Evolutionary conservation across 2,797 vertebrate genomes (phyloP).

Genomic region (Poeciliopsis gracilis): DNA sequence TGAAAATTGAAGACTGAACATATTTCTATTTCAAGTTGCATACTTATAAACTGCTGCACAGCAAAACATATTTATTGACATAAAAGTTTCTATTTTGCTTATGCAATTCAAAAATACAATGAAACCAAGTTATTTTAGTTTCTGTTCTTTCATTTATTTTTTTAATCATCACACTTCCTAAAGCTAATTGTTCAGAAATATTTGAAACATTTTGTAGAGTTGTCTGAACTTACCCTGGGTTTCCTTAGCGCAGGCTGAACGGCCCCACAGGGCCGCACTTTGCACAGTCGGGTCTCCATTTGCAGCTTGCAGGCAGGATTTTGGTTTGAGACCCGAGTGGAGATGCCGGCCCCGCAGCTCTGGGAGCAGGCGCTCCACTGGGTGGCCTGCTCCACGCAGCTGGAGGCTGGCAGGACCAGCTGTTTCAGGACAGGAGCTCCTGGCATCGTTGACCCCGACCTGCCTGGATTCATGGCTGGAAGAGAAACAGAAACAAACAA

Average conservation of each 20-base stretch:
- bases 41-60: not conserved
- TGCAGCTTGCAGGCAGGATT: conserved; percentile 89
- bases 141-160: not conserved
- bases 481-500: conserved; percentile 7
- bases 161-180: not conserved
- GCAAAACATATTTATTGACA: not conserved
- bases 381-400: conserved; percentile 82
- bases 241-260: conserved; percentile 4
- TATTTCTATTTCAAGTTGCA: not conserved
- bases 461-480: conserved; percentile 63
- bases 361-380: conserved; percentile 91
- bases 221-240: conserved; percentile 62
- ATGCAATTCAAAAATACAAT: not conserved
- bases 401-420: conserved; percentile 15
- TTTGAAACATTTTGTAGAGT: not conserved
- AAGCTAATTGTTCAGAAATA: not conserved
- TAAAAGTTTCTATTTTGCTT: not conserved
- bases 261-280: conserved; percentile 80
- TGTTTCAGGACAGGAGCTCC: conserved; percentile 36
- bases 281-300: conserved; percentile 86
- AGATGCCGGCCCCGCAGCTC: conserved; percentile 89
- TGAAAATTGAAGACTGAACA: not conserved
- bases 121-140: not conserved
- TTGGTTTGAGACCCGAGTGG: conserved; percentile 90
- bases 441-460: conserved; percentile 47